These are phyloP conservation scores for Chaetorhynchus papuensis DNA, from an alignment of 2,113 vertebrate genomes.

Conservation along the genomic window DNA sequence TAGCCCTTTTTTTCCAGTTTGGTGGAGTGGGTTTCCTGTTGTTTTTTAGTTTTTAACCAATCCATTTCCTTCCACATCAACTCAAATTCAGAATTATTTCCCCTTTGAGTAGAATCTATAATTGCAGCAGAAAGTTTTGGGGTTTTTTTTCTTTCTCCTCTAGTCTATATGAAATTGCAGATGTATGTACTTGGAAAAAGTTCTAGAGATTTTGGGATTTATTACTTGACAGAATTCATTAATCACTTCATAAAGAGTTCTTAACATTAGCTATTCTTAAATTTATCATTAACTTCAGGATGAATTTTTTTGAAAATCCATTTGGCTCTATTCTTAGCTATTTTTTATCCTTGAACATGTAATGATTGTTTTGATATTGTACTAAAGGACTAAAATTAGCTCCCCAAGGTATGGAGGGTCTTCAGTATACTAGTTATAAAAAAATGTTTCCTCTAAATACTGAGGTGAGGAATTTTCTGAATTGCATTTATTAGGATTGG, in stretches of 20 bases:
- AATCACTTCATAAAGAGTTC: neutral
- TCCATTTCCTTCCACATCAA: neutral
- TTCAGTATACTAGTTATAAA: neutral
- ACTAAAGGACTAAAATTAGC: neutral
- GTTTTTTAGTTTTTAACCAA: neutral
- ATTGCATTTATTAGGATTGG: neutral
- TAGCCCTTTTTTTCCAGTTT: neutral
- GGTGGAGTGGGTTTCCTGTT: neutral
- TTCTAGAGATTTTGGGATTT: neutral
- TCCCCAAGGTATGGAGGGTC: neutral
- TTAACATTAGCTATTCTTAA: constrained; percentile 36
- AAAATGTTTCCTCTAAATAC: neutral
- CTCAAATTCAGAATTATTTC: neutral
- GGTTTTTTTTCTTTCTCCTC: neutral
- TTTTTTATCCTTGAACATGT: neutral
- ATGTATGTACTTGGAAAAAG: neutral
- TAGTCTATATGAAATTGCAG: neutral
- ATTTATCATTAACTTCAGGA: constrained; percentile 17
- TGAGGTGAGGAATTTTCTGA: neutral
- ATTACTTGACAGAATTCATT: constrained; percentile 2
- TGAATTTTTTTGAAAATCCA: neutral
- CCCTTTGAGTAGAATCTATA: neutral
- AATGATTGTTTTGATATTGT: neutral
- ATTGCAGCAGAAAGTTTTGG: neutral
- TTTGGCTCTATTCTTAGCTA: constrained; percentile 25